These are phyloP conservation scores for Gallinago media DNA, from an alignment of 2,113 vertebrate species.

Conservation along the genomic window DNA sequence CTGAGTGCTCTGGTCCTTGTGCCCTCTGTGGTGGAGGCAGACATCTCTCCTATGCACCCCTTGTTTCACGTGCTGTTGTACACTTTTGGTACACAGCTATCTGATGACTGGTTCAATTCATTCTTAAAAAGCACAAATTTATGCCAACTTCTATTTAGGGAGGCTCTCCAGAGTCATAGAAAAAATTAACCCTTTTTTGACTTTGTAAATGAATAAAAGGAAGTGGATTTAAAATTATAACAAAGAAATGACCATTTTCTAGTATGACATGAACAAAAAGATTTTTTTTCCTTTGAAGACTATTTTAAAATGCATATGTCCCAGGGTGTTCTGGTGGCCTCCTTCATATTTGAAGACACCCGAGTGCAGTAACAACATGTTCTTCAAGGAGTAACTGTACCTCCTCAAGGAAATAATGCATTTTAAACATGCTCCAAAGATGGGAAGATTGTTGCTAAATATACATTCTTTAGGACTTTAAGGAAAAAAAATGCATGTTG, in stretches of 20 bases:
- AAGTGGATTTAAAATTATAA: neutral
- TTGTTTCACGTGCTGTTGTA: accelerated
- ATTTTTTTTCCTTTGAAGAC: neutral
- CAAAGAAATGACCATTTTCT: neutral
- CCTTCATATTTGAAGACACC: neutral
- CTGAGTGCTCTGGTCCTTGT: neutral
- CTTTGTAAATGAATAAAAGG: neutral
- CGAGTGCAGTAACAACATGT: neutral
- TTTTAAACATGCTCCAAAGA: neutral
- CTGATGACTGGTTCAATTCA: neutral
- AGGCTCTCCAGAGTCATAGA: neutral
- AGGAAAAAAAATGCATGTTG: neutral
- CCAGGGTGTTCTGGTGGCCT: neutral
- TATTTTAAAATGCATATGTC: neutral
- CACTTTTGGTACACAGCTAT: neutral
- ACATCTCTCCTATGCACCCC: accelerated
- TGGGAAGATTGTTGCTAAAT: neutral
- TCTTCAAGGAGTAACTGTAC: neutral
- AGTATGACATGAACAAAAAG: neutral
- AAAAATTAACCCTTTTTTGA: neutral
- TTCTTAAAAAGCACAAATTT: neutral
- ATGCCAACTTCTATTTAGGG: neutral
- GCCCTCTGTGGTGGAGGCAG: neutral
- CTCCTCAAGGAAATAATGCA: neutral
- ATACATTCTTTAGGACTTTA: neutral